phyloP scores from a whole-genome alignment of 2,113 vertebrate genomes.

The Poeciliopsis occidentalis region DNA sequence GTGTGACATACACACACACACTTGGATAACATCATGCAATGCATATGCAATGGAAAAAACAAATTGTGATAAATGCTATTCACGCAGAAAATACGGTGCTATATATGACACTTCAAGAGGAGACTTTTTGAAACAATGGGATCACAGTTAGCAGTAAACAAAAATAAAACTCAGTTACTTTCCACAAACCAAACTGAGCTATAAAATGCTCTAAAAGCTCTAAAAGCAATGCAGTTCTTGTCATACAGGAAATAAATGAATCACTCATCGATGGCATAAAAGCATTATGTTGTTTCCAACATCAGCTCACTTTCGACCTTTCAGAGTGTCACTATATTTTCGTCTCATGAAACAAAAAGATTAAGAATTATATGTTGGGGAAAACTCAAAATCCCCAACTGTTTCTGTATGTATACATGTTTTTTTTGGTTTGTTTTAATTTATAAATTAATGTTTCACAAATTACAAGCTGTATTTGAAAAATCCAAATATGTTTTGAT shows the following conservation, averaged over 20 bases:
- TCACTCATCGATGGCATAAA: not conserved
- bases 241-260: too few relatives aligned
- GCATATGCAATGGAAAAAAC: not conserved
- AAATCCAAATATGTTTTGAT: too few relatives aligned
- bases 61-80: not conserved
- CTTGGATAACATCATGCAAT: constrained; percentile 1
- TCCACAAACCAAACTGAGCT: not conserved
- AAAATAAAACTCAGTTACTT: not conserved
- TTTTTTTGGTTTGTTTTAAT: too few relatives aligned
- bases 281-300: not conserved
- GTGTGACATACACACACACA: not conserved
- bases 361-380: too few relatives aligned
- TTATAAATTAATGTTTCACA: too few relatives aligned
- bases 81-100: not conserved
- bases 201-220: not conserved
- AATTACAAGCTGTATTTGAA: too few relatives aligned
- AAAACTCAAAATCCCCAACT: too few relatives aligned
- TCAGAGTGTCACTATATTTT: not conserved
- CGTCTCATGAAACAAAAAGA: too few relatives aligned
- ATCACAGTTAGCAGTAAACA: not conserved
- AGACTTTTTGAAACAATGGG: not conserved
- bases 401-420: too few relatives aligned
- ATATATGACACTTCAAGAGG: not conserved
- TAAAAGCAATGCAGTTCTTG: constrained; percentile 11
- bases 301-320: constrained; percentile 12